Conservation (phyloP, 1,140 invertebrate genomes). For the Calliphora vicina region DNA sequence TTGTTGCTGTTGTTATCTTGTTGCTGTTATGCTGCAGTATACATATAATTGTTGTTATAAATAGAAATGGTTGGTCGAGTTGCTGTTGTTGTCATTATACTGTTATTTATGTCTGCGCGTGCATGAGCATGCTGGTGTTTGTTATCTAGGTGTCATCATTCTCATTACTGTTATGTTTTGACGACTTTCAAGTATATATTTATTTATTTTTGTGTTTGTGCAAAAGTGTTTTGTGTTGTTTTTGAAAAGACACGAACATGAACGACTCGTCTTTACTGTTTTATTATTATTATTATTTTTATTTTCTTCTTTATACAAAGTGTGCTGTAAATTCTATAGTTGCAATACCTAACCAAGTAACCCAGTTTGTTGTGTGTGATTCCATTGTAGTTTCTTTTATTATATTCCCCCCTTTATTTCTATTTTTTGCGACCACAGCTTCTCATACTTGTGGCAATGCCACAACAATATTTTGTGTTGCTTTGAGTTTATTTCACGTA, state of each 20-base stretch:
- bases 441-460: background rate
- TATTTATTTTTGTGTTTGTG: background rate
- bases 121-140: background rate
- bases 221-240: background rate
- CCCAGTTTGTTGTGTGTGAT: background rate
- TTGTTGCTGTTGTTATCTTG: background rate
- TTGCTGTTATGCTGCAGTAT: background rate
- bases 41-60: background rate
- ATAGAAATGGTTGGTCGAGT: background rate
- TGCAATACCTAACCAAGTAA: background rate
- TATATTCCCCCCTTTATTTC: background rate
- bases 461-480: background rate
- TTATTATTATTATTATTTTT: background rate
- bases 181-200: background rate
- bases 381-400: background rate
- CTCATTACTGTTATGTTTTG: constrained; percentile 10
- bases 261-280: background rate
- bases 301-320: background rate
- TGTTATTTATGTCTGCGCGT: background rate
- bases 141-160: background rate
- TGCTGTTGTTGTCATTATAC: background rate
- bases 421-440: background rate
- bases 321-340: background rate
- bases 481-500: background rate
- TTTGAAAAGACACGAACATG: background rate